Evolutionary conservation across 2,113 vertebrate species (phyloP).

Genomic region (Alectura lathami): DNA sequence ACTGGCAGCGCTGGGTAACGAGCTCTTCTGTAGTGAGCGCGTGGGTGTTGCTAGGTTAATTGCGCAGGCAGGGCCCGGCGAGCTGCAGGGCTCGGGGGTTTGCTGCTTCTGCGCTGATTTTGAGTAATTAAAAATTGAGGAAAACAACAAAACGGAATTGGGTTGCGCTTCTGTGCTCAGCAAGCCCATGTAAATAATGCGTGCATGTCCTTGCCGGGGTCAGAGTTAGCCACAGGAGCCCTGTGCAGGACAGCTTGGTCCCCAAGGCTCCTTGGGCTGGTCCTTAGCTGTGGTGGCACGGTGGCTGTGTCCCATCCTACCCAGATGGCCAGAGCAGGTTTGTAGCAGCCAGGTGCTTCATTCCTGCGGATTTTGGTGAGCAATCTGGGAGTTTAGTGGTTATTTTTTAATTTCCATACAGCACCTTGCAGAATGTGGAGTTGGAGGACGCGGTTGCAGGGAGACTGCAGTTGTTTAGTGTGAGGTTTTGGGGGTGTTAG

Average conservation of each 20-base stretch:
- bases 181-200: not conserved
- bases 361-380: not conserved
- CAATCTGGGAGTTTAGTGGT: not conserved
- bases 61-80: rapidly evolving
- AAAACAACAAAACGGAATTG: rapidly evolving
- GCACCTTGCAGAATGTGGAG: not conserved
- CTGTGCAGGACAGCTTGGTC: not conserved
- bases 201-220: rapidly evolving
- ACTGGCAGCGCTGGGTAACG: not conserved
- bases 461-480: not conserved
- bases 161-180: not conserved
- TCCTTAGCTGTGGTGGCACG: too few species aligned
- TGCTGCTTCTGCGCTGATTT: not conserved
- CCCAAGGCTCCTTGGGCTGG: not conserved
- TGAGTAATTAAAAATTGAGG: not conserved
- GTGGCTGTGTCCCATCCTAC: too few species aligned
- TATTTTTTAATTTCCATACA: not conserved
- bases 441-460: not conserved
- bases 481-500: not conserved
- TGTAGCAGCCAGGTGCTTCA: not conserved
- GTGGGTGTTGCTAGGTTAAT: not conserved
- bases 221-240: not conserved
- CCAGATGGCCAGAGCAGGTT: not conserved
- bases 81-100: rapidly evolving
- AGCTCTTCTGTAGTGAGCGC: not conserved